Conservation (phyloP, 2,113 vertebrate species). For the Melospiza melodia region DNA sequence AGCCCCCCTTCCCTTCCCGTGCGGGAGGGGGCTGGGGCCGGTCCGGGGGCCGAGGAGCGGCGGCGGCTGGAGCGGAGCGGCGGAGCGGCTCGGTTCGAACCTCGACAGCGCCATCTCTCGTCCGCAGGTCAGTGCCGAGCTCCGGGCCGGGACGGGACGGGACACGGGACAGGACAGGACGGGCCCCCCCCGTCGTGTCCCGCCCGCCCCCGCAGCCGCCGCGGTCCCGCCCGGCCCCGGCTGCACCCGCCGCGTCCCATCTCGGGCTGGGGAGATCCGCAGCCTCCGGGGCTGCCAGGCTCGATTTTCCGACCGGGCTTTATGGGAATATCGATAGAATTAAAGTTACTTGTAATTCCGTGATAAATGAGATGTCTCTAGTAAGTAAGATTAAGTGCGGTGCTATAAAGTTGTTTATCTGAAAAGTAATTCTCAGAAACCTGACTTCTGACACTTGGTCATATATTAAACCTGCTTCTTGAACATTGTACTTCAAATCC, state of each 20-base stretch:
- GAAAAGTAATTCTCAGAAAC: constrained; percentile 80
- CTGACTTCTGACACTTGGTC: constrained; percentile 83
- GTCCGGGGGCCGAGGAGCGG: not conserved
- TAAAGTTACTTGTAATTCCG: constrained; percentile 80
- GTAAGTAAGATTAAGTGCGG: constrained; percentile 80
- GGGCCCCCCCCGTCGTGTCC: not conserved
- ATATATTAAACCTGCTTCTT: constrained; percentile 85
- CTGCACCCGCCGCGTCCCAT: not conserved
- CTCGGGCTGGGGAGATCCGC: not conserved
- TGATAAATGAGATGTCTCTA: constrained; percentile 83
- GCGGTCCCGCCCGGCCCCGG: not conserved
- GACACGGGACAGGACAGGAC: not conserved
- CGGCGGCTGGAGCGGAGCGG: constrained; percentile 13
- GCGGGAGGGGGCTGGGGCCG: not conserved
- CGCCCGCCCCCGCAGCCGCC: not conserved
- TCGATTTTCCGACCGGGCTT: constrained; percentile 62
- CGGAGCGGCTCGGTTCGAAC: constrained; percentile 71
- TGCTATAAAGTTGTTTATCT: constrained; percentile 92
- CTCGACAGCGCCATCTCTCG: constrained; percentile 98
- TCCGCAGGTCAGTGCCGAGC: constrained; percentile 67
- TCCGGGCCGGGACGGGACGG: not conserved
- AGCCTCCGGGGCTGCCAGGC: constrained; percentile 29
- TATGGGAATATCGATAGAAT: constrained; percentile 76
- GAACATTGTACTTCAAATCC: constrained; percentile 82
- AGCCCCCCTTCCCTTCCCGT: not conserved